Percentiles rank a stretch among this genome's conserved stretches.
Conservation (phyloP, 2,888 invertebrate species). For the Hypena proboscidalis region DNA sequence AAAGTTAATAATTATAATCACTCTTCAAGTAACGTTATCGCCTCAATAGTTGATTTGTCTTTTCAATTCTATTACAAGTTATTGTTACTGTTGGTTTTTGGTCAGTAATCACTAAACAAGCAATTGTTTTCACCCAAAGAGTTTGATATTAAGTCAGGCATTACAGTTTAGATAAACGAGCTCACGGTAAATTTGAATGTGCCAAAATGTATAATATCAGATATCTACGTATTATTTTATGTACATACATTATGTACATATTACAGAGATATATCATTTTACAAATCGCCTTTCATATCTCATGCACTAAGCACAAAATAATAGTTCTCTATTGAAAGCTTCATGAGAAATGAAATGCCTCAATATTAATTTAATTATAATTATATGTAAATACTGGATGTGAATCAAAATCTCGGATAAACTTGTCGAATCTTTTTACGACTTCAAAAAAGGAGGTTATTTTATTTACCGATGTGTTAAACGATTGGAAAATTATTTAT, state of each 20-base stretch:
- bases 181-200: slow-evolving; percentile 56
- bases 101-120: slow-evolving; percentile 65
- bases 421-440: slow-evolving; percentile 27
- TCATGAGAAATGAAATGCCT: slow-evolving; percentile 38
- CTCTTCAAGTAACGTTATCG: slow-evolving; percentile 34
- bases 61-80: slow-evolving; percentile 60
- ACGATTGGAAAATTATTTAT: slow-evolving; percentile 53
- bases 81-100: slow-evolving; percentile 60
- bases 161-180: slow-evolving; percentile 43
- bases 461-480: slow-evolving; percentile 26
- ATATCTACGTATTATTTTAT: slow-evolving; percentile 45
- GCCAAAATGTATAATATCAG: slow-evolving; percentile 72
- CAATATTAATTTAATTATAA: slow-evolving; percentile 30
- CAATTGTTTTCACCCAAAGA: slow-evolving; percentile 64
- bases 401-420: slow-evolving; percentile 43
- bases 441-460: too few relatives aligned
- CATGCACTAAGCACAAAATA: slow-evolving; percentile 33
- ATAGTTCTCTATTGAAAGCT: slow-evolving; percentile 11
- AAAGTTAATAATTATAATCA: slow-evolving; percentile 43
- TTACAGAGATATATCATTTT: slow-evolving; percentile 40
- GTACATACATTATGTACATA: slow-evolving; percentile 46
- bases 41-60: slow-evolving; percentile 44
- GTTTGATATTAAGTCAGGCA: slow-evolving; percentile 50
- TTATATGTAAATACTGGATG: slow-evolving; percentile 41
- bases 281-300: slow-evolving; percentile 42